These are phyloP conservation scores for Drosophila antonietae DNA, from an alignment of 2,888 invertebrate species.

Conservation along the genomic window DNA sequence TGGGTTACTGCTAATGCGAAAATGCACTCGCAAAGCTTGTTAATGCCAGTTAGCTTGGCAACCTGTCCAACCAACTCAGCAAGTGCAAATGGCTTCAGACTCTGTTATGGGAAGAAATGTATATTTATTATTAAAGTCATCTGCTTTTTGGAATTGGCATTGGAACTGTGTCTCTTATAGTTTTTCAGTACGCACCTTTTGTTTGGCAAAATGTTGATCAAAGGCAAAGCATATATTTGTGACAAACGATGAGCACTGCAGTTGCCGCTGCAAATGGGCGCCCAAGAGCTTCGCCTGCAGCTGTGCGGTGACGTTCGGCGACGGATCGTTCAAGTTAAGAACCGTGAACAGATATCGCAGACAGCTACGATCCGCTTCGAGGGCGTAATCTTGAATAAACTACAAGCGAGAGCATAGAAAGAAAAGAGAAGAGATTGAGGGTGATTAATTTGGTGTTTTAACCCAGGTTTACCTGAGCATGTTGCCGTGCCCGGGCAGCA, in stretches of 20 bases:
- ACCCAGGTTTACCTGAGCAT: slow-evolving; percentile 50
- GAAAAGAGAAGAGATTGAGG: slow-evolving; percentile 5
- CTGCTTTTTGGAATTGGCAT: neutral
- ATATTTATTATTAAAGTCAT: slow-evolving; percentile 6
- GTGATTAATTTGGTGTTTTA: slow-evolving; percentile 31
- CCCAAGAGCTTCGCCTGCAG: slow-evolving; percentile 91
- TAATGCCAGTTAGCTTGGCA: slow-evolving; percentile 93
- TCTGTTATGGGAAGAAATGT: slow-evolving; percentile 85
- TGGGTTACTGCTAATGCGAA: slow-evolving; percentile 94
- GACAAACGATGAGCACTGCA: slow-evolving; percentile 94
- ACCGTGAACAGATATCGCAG: slow-evolving; percentile 96
- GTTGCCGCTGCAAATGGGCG: slow-evolving; percentile 91
- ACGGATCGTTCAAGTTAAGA: slow-evolving; percentile 91
- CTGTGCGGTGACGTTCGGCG: slow-evolving; percentile 85
- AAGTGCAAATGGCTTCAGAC: slow-evolving; percentile 91
- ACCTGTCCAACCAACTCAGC: slow-evolving; percentile 93
- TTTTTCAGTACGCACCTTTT: slow-evolving; percentile 86
- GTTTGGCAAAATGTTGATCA: slow-evolving; percentile 91
- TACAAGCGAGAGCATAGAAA: slow-evolving; percentile 79
- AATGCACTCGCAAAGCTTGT: slow-evolving; percentile 95
- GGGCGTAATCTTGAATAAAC: slow-evolving; percentile 96
- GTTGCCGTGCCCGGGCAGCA: slow-evolving; percentile 54
- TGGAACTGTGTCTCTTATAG: too few species aligned
- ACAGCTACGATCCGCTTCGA: slow-evolving; percentile 98
- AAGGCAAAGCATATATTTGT: slow-evolving; percentile 95